Evolutionary conservation across 2,113 vertebrate species (phyloP).

Genomic region (Festucalex cinctus): DNA sequence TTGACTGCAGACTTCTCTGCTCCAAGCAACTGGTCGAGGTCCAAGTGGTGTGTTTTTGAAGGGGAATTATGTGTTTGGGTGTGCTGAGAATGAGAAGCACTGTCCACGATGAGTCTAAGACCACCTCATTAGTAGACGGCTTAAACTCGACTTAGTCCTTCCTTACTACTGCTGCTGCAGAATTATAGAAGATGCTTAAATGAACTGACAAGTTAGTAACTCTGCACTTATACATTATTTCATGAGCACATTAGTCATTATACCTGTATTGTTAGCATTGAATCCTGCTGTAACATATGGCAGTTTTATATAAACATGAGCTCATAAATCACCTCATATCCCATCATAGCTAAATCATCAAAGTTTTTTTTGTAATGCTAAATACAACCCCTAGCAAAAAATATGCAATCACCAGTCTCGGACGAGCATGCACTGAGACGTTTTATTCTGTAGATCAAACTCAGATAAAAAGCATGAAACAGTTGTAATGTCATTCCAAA

Average conservation of each 20-base stretch:
- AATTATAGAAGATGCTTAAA: background rate
- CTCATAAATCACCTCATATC: too few species aligned
- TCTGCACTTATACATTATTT: slow-evolving; percentile 1
- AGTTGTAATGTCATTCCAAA: too few species aligned
- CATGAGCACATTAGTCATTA: background rate
- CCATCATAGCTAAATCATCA: background rate
- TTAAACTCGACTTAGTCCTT: background rate
- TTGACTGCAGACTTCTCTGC: slow-evolving; percentile 13
- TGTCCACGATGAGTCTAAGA: slow-evolving; percentile 20
- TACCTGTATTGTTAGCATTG: background rate
- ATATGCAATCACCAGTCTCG: too few species aligned
- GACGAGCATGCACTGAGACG: too few species aligned
- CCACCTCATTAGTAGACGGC: slow-evolving; percentile 37
- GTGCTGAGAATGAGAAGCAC: slow-evolving; percentile 10
- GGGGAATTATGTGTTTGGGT: slow-evolving; percentile 9
- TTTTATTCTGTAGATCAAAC: too few species aligned
- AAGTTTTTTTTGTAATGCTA: background rate
- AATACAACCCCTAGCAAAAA: too few species aligned
- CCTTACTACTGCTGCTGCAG: background rate
- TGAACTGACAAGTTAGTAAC: background rate
- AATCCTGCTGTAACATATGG: background rate
- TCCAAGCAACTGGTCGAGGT: slow-evolving; percentile 24
- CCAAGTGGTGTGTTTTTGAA: slow-evolving; percentile 22
- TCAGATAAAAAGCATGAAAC: too few species aligned
- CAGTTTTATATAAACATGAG: background rate